Conservation (phyloP, 2,888 invertebrate species). For the Cerceris rybyensis region DNA sequence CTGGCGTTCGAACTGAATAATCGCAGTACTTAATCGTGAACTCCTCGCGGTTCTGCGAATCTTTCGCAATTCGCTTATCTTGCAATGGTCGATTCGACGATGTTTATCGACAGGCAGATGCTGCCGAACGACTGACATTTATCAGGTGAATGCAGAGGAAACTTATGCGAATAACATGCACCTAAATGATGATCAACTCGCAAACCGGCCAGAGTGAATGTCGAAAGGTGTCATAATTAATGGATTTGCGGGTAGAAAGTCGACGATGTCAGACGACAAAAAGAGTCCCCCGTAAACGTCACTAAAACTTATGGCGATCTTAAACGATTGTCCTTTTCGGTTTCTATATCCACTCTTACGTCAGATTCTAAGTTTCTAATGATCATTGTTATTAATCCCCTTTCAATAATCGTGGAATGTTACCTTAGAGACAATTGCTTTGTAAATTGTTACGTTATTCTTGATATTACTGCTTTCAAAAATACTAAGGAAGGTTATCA, state of each 20-base stretch:
- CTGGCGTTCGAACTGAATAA: constrained; percentile 13
- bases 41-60: constrained; percentile 19
- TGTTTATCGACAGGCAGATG: constrained; percentile 58
- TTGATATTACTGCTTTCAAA: too few species aligned
- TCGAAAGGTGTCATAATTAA: constrained; percentile 60
- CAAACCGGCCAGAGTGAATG: constrained; percentile 37
- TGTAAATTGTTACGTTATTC: too few species aligned
- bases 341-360: background rate
- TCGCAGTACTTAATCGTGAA: constrained; percentile 11
- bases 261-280: constrained; percentile 19
- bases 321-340: background rate
- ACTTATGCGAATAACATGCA: constrained; percentile 35
- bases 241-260: constrained; percentile 41
- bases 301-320: constrained; percentile 4
- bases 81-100: constrained; percentile 49
- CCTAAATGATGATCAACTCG: constrained; percentile 41
- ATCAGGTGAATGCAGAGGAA: constrained; percentile 50
- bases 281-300: background rate
- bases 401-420: too few species aligned
- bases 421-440: too few species aligned
- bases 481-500: too few species aligned
- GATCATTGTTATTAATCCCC: too few species aligned
- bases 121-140: constrained; percentile 61
- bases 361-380: too few species aligned
- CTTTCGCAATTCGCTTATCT: constrained; percentile 55